phyloP scores from a whole-genome alignment of 2,797 vertebrate genomes.

The Odontamblyopus rebecca region DNA sequence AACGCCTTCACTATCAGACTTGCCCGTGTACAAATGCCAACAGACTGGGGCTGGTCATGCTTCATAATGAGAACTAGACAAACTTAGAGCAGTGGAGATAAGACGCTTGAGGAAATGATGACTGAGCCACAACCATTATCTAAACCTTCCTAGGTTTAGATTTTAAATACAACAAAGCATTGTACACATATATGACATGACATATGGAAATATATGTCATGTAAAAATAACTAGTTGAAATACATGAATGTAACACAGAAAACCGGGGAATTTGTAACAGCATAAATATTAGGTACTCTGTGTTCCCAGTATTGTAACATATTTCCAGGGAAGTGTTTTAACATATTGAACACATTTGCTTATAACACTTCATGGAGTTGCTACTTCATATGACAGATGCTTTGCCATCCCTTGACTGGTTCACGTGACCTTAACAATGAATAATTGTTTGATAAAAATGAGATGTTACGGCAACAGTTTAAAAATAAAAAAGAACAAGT shows the following conservation, averaged over 20 bases:
- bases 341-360: neutral
- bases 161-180: constrained; percentile 22
- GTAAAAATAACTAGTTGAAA: no score
- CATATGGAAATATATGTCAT: constrained; percentile 12
- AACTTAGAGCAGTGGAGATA: constrained; percentile 29
- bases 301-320: neutral
- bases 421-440: no score
- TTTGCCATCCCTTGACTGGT: neutral
- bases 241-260: no score
- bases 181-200: constrained; percentile 24
- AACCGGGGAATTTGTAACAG: neutral
- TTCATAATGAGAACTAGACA: constrained; percentile 16
- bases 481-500: neutral
- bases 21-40: constrained; percentile 10
- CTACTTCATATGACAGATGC: neutral
- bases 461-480: neutral
- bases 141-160: no score
- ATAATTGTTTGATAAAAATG: no score
- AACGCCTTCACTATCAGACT: constrained; percentile 36
- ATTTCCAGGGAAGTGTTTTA: neutral
- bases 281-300: neutral
- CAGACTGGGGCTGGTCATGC: constrained; percentile 24
- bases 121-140: constrained; percentile 17
- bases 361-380: neutral
- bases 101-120: constrained; percentile 41